Evolutionary conservation across 2,888 invertebrate species (phyloP), one percentile per base, ranked within the genome.

Genomic region (Erannis defoliaria): DNA sequence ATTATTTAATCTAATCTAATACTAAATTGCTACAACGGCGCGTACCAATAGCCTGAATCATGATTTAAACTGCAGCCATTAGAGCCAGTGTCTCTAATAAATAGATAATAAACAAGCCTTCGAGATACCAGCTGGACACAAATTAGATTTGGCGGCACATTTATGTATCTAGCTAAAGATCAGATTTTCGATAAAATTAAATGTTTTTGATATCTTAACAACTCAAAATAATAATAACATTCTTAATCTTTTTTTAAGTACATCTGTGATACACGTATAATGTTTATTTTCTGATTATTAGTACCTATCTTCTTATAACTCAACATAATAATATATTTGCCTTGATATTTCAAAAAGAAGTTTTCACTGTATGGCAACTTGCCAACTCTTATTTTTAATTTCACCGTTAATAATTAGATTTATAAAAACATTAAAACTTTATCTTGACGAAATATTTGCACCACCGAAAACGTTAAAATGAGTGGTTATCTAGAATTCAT

Each of bases 71-170:
- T 42, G 8, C 10, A 42, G 19, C 19, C 50, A 45, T 43, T 50
- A 45, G 18, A 40, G 4, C 5, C 58, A 50, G 66, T 69, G 68
- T 64, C 55, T 58, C 55, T 46, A 65, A 72, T 75, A 76, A 71
- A 75, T 70, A 69, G 60, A 66, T 55, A 66, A 73, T 70, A 68
- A 75, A 72, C 54, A 67, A 67, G 62, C 55, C 56, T 64, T 43
- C 14, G 58, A 71, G 64, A 66, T 55, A 67, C 35, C 12, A 42
- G 37, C 42, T 51, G 48, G 45, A 53, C 65, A 64, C 64, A 55
- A 71, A 67, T 62, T 66, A 63, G 66, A 66, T 61, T 71, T 49
- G 68, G 67, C 61, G 70, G 68, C 58, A 67, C 68, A 67, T 74
- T 75, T 71, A 70, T 68, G 62, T 71, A 69, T 68, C 61, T 49